Evolutionary conservation across 2,888 invertebrate species (phyloP).

Genomic region (Taphrorychus bicolor): DNA sequence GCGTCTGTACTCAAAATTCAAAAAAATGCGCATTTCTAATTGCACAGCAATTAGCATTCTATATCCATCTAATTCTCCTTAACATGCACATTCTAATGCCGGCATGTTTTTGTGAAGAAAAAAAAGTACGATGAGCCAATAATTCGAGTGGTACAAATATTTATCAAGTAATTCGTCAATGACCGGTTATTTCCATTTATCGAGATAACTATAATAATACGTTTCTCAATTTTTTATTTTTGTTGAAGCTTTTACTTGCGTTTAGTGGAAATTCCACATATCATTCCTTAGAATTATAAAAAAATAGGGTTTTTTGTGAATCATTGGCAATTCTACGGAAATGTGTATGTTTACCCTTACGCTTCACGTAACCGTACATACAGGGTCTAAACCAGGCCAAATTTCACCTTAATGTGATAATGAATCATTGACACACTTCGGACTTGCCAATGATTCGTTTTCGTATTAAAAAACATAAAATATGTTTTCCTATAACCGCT

Average conservation of each 20-base stretch:
- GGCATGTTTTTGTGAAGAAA: background rate
- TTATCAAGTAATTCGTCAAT: background rate
- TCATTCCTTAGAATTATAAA: background rate
- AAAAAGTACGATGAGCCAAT: background rate
- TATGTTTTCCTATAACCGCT: too few species aligned
- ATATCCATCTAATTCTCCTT: background rate
- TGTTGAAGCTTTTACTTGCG: background rate
- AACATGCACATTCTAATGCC: background rate
- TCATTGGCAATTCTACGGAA: constrained; percentile 14
- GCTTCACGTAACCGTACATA: too few species aligned
- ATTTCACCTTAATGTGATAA: constrained; percentile 19
- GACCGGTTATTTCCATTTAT: background rate
- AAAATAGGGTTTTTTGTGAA: constrained; percentile 1
- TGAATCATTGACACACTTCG: constrained; percentile 24
- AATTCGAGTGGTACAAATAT: background rate
- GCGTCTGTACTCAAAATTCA: too few species aligned
- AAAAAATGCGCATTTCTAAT: background rate
- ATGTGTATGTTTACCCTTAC: background rate
- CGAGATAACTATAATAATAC: background rate
- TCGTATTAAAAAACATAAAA: constrained; percentile 8
- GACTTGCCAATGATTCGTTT: constrained; percentile 8
- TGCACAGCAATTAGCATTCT: background rate
- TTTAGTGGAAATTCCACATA: constrained; percentile 10
- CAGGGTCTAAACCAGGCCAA: background rate
- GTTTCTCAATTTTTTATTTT: constrained; percentile 1